Conservation (phyloP, 2,113 vertebrate species). For the Sigmodon hispidus region DNA sequence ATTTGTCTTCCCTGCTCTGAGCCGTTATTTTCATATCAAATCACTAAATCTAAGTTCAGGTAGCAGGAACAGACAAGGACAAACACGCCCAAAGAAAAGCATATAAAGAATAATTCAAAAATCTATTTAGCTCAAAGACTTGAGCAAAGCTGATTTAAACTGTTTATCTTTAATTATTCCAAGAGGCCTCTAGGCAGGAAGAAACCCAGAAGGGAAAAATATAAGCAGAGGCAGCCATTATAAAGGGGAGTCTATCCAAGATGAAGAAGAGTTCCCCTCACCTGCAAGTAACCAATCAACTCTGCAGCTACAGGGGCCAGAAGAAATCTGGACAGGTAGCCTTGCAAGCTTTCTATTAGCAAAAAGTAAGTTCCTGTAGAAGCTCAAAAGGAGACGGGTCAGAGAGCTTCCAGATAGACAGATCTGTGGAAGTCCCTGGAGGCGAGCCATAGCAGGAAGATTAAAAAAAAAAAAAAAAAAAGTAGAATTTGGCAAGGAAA, state of each 20-base stretch:
- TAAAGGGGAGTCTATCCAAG: not conserved
- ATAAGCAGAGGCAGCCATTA: not conserved
- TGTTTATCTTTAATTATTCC: not conserved
- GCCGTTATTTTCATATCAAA: slow-evolving; percentile 10
- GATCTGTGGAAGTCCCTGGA: not conserved
- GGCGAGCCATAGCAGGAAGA: not conserved
- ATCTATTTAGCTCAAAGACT: not conserved
- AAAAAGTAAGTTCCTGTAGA: not conserved
- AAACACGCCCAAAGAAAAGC: not conserved
- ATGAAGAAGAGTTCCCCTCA: not conserved
- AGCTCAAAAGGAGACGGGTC: not conserved
- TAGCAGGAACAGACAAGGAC: slow-evolving; percentile 54
- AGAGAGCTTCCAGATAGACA: not conserved
- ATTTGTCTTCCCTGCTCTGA: slow-evolving; percentile 8
- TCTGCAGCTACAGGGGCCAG: not conserved
- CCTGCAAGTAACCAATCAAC: not conserved
- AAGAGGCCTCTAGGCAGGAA: not conserved
- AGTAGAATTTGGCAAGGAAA: not conserved
- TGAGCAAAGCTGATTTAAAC: not conserved
- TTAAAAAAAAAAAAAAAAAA: not conserved
- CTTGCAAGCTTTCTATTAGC: not conserved
- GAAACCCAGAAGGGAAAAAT: not conserved
- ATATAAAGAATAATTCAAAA: not conserved
- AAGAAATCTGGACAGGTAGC: not conserved
- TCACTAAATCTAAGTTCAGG: not conserved